Conservation (phyloP, 2,888 invertebrate species). For the Drosophila aldrichi region DNA sequence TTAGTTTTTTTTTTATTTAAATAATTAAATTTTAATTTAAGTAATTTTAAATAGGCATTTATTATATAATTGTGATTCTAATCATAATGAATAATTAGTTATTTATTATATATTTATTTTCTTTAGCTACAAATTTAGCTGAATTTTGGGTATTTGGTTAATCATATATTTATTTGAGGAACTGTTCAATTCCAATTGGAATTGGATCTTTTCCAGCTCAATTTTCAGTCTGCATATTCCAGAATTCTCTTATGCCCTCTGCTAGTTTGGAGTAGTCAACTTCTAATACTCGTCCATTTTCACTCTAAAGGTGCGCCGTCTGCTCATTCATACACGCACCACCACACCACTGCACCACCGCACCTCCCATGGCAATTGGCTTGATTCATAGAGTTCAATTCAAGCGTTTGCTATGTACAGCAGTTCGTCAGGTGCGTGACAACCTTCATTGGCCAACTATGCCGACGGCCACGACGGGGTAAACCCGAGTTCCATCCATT, state of each 20-base stretch:
- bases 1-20: no score
- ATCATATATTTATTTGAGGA: no score
- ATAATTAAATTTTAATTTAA: no score
- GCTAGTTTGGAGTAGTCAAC: not conserved
- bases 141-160: no score
- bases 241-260: not conserved
- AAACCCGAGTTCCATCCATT: conserved; percentile 50
- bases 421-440: conserved; percentile 60
- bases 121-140: no score
- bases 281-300: not conserved
- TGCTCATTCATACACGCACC: conserved; percentile 62
- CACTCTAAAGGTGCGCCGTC: conserved; percentile 28
- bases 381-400: conserved; percentile 58
- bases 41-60: no score
- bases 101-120: no score
- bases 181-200: no score
- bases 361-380: conserved; percentile 20
- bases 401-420: conserved; percentile 38
- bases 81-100: no score
- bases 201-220: no score
- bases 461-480: conserved; percentile 49
- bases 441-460: conserved; percentile 63
- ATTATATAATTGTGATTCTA: no score
- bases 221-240: not conserved
- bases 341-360: conserved; percentile 15